Base-by-base conservation (phyloP, 2,113 vertebrate species). In the Amphiprion ocellaris region DNA sequence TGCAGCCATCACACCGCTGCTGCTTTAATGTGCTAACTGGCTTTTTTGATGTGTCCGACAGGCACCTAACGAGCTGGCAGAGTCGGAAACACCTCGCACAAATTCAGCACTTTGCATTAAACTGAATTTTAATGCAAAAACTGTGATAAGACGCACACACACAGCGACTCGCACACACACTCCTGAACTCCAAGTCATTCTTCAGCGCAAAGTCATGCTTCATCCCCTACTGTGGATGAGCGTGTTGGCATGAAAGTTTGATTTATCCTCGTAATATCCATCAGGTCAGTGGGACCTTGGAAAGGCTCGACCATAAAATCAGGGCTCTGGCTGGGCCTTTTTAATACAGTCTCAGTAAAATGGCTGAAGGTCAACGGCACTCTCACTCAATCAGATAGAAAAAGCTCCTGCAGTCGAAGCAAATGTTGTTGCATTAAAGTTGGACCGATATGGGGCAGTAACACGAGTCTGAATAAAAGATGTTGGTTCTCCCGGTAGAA, bases 211-310 rank as follows among this genome's bases (percentile, higher is more conserved):
- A 84, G 87, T 80, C 86, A 85, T 82, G 80, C 85, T 82, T 83
- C 84, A 79, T 74, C 60, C 77, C 74, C 67, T 16, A 3, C 84
- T 61, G 68, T 68, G 79, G 86, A 82, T 69, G 84, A 82, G 74
- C 56, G 75, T 78, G 87, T 84, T 86, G 88, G 87, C 87, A 88
- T 86, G 72, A 80, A 92, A 85, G 89, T 88, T 83, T 92, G 92
- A 93, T 94, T 93, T 93, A 94, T 93, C 85, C 91, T 83, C 24
- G 81, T 91, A 92, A 93, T 93, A 93, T 90, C 89, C 79, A 83
- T 91, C 89, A 86, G 90, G 89, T 93, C 90, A 88, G 84, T 30
- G 76, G 82, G 84, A 92, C 87, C 93, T 91, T 92, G 91, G 86
- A 59, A 87, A 83, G 87, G 87, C 83, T 78, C 14, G 69, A 84